Conservation (phyloP, 2,113 vertebrate species). For the Lethenteron camtschaticum region DNA sequence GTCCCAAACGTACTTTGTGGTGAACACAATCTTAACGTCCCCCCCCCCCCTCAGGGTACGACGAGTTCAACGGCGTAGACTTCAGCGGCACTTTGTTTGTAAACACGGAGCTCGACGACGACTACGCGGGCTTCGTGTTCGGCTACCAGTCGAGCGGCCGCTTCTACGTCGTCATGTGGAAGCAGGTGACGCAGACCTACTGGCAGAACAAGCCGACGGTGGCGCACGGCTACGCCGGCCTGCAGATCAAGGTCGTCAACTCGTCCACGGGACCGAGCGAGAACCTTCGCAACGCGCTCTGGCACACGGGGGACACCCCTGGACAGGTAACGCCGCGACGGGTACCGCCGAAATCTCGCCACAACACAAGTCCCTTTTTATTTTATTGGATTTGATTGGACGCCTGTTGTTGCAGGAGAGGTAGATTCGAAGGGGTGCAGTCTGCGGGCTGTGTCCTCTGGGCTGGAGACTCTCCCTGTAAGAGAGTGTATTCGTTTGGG, state of each 20-base stretch:
- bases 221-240: conserved; percentile 80
- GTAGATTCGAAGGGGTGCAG: no score
- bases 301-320: conserved; percentile 83
- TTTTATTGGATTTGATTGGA: no score
- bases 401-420: no score
- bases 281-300: conserved; percentile 77
- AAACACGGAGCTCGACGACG: conserved; percentile 85
- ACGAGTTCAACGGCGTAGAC: conserved; percentile 79
- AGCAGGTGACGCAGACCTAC: conserved; percentile 94
- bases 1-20: no score
- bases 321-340: conserved; percentile 57
- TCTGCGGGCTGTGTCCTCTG: no score
- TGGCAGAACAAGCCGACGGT: conserved; percentile 87
- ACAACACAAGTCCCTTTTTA: no score
- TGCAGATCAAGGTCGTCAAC: conserved; percentile 91
- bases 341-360: conserved; percentile 22
- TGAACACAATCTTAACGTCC: no score
- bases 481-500: no score
- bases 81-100: conserved; percentile 95
- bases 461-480: no score
- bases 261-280: conserved; percentile 75
- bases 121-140: conserved; percentile 89
- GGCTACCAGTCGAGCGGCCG: conserved; percentile 88
- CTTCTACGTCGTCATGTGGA: conserved; percentile 97
- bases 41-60: conserved; percentile 35